Base-by-base conservation (phyloP, 2,888 invertebrate species). In the Periphyllus acericola region DNA sequence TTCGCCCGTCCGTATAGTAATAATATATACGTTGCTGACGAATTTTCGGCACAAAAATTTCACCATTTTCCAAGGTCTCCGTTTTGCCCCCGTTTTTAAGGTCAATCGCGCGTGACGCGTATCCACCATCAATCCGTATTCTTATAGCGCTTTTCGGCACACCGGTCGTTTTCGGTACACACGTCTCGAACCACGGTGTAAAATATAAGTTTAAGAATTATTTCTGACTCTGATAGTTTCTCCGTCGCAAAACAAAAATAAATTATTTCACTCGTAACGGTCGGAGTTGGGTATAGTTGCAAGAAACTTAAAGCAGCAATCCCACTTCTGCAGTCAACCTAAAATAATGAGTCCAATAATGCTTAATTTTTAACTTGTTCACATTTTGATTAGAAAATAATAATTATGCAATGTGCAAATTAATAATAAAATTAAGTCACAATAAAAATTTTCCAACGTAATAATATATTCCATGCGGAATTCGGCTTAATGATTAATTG, bases 11-110 rank as follows among this genome's bases (percentile, higher is more conserved):
- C 21, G 21, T 1, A 79, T 60, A n/a, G 21, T 34, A 19, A 36
- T 34, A 17, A 6, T 17, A 21, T 25, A 60, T 68, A 29, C 19
- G 25, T 8, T 3, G 29, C n/a, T 66, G 29, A 84, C 76, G 46
- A 76, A 66, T 84, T 84, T 76, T 76, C 32, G 46, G 34, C 75
- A 76, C 84, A 17, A 75, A n/a, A 46, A 66, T 76, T 84, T 76
- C 84, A 83, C 60, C 66, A 40, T 55, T 83, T 55, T 32, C 40
- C 83, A 40, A 83, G 75, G 81, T 71, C 46, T 46, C 14, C 14
- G 11, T 46, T 46, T 46, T 66, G 6, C 21, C 66, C 32, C 25
- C 1, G 14, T 66, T 79, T 36, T 66, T 32, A 55, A 32, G 36
- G 36, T 79, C 34, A 55, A 78, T 32, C 17, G 40, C 3, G n/a